A percentile compares a stretch with the other conserved stretches of the same genome.
phyloP scores from a whole-genome alignment of 2,113 vertebrate genomes.

The Reinhardtius hippoglossoides region DNA sequence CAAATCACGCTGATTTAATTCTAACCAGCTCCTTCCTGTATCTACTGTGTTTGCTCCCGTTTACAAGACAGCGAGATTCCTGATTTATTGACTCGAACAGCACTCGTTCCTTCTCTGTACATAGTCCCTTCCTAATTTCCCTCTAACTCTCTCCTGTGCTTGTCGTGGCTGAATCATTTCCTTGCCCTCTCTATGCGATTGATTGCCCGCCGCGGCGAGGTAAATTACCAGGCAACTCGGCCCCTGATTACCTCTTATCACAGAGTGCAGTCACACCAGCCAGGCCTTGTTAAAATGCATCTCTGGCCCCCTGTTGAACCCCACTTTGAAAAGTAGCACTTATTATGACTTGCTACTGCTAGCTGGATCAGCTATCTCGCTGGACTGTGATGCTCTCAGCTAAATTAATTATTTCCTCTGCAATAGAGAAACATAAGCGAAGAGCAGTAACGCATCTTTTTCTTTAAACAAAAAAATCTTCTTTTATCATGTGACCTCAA shows the following conservation, averaged over 20 bases:
- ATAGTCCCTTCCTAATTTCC: slow-evolving; percentile 68
- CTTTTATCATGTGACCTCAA: slow-evolving; percentile 45
- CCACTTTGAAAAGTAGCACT: slow-evolving; percentile 67
- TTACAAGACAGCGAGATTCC: slow-evolving; percentile 46
- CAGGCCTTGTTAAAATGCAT: slow-evolving; percentile 82
- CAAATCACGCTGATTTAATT: slow-evolving; percentile 49
- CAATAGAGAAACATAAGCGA: slow-evolving; percentile 19
- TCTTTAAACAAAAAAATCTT: neutral
- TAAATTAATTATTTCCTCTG: neutral
- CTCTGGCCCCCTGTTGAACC: slow-evolving; percentile 73
- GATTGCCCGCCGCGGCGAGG: slow-evolving; percentile 83
- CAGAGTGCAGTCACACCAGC: slow-evolving; percentile 78
- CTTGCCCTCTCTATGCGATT: slow-evolving; percentile 80
- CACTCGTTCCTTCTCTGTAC: slow-evolving; percentile 55
- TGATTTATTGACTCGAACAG: slow-evolving; percentile 71
- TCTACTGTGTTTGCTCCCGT: slow-evolving; percentile 44
- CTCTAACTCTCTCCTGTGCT: slow-evolving; percentile 66
- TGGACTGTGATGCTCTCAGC: slow-evolving; percentile 19
- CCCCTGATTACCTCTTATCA: slow-evolving; percentile 86
- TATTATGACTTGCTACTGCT: slow-evolving; percentile 76
- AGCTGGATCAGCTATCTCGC: slow-evolving; percentile 62
- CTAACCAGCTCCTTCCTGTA: slow-evolving; percentile 54
- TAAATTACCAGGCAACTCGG: slow-evolving; percentile 83
- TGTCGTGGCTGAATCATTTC: slow-evolving; percentile 82
- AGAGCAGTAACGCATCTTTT: slow-evolving; percentile 10